Conservation (phyloP, 2,797 vertebrate species). For the Catamblyrhynchus diadema region DNA sequence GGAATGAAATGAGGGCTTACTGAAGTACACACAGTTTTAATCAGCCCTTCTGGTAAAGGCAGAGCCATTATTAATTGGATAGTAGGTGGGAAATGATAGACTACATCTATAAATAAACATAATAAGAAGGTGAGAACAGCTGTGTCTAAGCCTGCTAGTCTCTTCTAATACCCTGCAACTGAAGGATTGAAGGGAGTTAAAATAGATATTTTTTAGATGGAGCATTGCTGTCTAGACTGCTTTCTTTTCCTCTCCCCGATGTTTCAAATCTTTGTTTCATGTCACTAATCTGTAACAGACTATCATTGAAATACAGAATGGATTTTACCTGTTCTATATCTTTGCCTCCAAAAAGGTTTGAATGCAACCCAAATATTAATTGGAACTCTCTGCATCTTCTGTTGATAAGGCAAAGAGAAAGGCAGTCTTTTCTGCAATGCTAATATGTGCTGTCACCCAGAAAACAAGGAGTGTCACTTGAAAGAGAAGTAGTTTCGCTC, state of each 20-base stretch:
- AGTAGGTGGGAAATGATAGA: constrained; percentile 30
- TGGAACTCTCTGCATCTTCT: neutral
- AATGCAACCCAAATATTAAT: neutral
- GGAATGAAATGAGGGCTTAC: neutral
- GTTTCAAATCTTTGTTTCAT: neutral
- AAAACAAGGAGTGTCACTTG: constrained; percentile 72
- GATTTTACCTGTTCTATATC: neutral
- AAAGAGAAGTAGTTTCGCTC: constrained; percentile 64
- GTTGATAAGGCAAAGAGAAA: neutral
- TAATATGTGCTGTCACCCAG: constrained; percentile 51
- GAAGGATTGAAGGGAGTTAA: neutral
- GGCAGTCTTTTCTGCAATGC: neutral
- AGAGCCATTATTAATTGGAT: constrained; percentile 38
- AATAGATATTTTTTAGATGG: neutral
- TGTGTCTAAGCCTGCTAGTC: constrained; percentile 3
- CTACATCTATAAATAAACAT: constrained; percentile 25
- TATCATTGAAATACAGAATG: neutral
- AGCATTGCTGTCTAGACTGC: neutral
- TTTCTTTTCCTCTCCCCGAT: rapidly evolving
- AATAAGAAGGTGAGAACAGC: constrained; percentile 18
- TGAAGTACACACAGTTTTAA: neutral
- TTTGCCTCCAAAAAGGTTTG: neutral
- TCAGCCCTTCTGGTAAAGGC: constrained; percentile 3
- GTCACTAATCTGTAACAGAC: neutral
- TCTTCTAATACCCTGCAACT: neutral